Evolutionary conservation across 2,888 invertebrate species (phyloP), one percentile per base, ranked within the genome.

Genomic region (Coelopa pilipes): DNA sequence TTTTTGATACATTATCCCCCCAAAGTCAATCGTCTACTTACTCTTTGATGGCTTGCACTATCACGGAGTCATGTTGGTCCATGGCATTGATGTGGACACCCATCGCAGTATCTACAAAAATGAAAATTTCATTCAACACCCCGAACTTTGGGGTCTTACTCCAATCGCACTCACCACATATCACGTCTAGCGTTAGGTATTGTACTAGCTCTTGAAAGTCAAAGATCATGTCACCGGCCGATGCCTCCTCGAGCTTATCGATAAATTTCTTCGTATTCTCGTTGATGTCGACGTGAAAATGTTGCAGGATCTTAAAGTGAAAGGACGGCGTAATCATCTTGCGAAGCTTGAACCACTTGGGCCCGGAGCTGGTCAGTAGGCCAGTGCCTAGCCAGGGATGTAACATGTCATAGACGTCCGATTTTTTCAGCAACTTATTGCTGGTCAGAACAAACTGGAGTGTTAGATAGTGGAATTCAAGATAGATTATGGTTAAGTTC

Each of bases 21-120:
- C 11, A n/a, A n/a, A n/a, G n/a, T n/a, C n/a, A 66, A 5, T 13
- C 45, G n/a, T n/a, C n/a, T 11, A 75, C 83, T 78, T 81, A 90
- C 90, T 85, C 85, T 65, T 89, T 87, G 21, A 91, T 87, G 13
- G 90, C 89, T 59, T 85, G 83, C 0, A 89, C 89, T 77, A 91
- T 89, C n/a, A 87, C 88, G 0, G 89, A 87, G 24, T 89, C 87
- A 7, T 78, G 77, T 53, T 89, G 83, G 53, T 88, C 86, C 82
- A 90, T 89, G 9, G 89, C 88, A 79, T 89, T 86, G 11, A 92
- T 85, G 70, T 88, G 83, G 1, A 89, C 87, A 0, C 92, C 92
- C 92, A 93, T 92, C 0, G 92, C 92, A 4, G 92, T 92, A 82
- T 92, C 91, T 82, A 45, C 13, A 72, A 70, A 34, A 1, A 59